Evolutionary conservation across 2,797 vertebrate species (phyloP).

Genomic region (Synaphobranchus kaupii): DNA sequence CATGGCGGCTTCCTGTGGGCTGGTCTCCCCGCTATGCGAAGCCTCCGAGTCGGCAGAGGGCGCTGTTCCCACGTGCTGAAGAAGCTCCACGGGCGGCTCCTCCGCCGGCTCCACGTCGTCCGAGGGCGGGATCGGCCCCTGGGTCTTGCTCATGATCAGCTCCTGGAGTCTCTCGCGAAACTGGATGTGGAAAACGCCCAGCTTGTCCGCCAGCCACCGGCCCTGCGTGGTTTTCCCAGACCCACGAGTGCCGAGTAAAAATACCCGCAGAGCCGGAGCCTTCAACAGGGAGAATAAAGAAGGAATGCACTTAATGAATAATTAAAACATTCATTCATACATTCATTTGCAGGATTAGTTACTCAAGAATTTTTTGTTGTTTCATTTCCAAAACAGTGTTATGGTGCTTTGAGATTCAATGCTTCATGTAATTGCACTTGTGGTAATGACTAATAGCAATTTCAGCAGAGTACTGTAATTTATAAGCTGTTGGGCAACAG

Average conservation of each 20-base stretch:
- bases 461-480: background rate
- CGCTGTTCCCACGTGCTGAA: conserved; percentile 39
- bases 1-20: background rate
- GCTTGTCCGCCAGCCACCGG: conserved; percentile 77
- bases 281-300: conserved; percentile 51
- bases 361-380: background rate
- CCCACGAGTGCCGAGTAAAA: conserved; percentile 81
- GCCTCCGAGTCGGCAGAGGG: conserved; percentile 20
- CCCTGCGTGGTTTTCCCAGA: conserved; percentile 85
- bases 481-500: background rate
- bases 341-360: background rate
- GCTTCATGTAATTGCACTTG: background rate
- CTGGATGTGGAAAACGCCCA: conserved; percentile 91
- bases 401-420: background rate
- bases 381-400: background rate
- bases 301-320: background rate
- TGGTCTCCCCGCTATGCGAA: conserved; percentile 41
- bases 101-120: conserved; percentile 72
- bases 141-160: conserved; percentile 82
- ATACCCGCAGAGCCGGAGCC: conserved; percentile 85
- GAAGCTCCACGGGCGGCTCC: conserved; percentile 51
- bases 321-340: background rate
- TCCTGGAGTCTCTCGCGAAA: conserved; percentile 89
- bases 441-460: background rate
- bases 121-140: conserved; percentile 64